Conservation (phyloP, 2,888 invertebrate species). For the Coelopa pilipes region DNA sequence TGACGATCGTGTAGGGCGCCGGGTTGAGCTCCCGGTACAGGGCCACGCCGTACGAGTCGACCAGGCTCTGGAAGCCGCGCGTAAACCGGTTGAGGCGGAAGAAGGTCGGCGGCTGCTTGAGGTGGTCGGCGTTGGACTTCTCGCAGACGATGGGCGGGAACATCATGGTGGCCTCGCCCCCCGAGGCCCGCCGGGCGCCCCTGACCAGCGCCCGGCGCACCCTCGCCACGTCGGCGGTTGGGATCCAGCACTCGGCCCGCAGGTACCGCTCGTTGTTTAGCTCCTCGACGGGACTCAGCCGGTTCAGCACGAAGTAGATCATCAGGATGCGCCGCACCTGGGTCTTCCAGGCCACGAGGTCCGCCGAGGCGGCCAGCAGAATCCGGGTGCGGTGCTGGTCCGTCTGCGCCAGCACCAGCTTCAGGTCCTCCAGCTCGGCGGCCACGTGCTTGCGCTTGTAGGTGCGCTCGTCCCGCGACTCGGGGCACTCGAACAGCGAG, state of each 20-base stretch:
- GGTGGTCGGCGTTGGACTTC: background rate
- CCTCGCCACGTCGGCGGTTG: slow-evolving; percentile 73
- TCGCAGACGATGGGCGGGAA: slow-evolving; percentile 89
- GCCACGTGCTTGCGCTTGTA: slow-evolving; percentile 81
- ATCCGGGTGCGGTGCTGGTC: slow-evolving; percentile 81
- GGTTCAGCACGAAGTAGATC: slow-evolving; percentile 89
- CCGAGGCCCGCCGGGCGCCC: slow-evolving; percentile 82
- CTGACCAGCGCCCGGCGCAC: slow-evolving; percentile 81
- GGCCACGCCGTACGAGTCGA: slow-evolving; percentile 92
- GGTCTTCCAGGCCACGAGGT: slow-evolving; percentile 75
- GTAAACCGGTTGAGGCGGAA: slow-evolving; percentile 93
- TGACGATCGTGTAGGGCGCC: slow-evolving; percentile 86
- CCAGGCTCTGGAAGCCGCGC: slow-evolving; percentile 80
- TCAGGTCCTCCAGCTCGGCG: slow-evolving; percentile 80
- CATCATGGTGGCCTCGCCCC: slow-evolving; percentile 69
- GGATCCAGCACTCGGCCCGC: slow-evolving; percentile 92
- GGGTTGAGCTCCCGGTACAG: slow-evolving; percentile 93
- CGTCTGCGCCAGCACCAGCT: slow-evolving; percentile 78
- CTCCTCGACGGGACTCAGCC: slow-evolving; percentile 86
- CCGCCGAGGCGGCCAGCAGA: slow-evolving; percentile 60
- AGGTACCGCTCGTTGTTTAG: slow-evolving; percentile 74
- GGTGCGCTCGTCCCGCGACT: slow-evolving; percentile 75
- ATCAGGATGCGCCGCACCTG: slow-evolving; percentile 86
- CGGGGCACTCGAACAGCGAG: slow-evolving; percentile 85
- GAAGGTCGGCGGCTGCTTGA: slow-evolving; percentile 80